Evolutionary conservation across 2,797 vertebrate species (phyloP).

Genomic region (Gastrophryne carolinensis): DNA sequence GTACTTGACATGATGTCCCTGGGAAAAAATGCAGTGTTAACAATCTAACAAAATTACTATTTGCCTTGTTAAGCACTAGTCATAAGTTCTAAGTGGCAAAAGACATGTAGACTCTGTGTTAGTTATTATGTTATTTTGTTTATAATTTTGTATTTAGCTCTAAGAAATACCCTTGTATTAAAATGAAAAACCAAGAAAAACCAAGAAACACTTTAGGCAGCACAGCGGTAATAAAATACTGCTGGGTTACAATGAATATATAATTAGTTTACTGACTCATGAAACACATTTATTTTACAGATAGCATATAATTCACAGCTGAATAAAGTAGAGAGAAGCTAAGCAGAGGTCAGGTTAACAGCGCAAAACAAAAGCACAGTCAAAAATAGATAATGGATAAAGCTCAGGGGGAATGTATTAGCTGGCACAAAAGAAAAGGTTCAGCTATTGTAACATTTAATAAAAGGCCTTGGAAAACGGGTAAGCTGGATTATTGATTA

Average conservation of each 20-base stretch:
- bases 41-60: neutral
- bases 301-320: conserved; percentile 22
- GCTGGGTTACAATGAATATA: neutral
- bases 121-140: too few species aligned
- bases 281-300: conserved; percentile 15
- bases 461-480: neutral
- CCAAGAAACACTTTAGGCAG: too few species aligned
- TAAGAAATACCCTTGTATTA: neutral
- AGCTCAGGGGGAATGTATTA: conserved; percentile 13
- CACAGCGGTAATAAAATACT: neutral
- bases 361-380: conserved; percentile 26
- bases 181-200: neutral
- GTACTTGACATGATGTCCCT: neutral
- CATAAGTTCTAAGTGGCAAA: neutral
- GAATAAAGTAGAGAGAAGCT: conserved; percentile 8
- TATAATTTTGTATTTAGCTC: neutral
- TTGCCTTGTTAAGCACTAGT: neutral
- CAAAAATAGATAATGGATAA: conserved; percentile 36
- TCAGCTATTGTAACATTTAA: neutral
- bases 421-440: conserved; percentile 15
- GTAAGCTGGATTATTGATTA: conserved; percentile 10
- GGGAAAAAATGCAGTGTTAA: neutral
- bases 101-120: too few species aligned
- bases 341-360: conserved; percentile 26
- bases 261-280: conserved; percentile 4